Evolutionary conservation across 2,113 vertebrate genomes (phyloP), one percentile per base, ranked within the genome.

Genomic region (Cryptomyrus ogoouensis): DNA sequence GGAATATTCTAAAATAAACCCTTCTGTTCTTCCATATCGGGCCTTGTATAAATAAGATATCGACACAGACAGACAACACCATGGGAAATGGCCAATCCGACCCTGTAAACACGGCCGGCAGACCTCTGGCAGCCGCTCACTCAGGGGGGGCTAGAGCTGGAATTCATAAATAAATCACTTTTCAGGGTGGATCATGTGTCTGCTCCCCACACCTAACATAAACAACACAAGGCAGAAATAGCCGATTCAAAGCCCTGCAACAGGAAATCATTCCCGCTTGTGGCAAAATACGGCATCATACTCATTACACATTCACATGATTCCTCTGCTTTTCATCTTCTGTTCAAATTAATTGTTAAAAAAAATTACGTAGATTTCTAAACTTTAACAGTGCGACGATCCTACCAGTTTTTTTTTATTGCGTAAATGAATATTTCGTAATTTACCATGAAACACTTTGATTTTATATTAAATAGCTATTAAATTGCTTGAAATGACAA

Each of bases 111-210:
- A 96, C 94, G 94, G 94, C 93, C 95, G 95, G 92, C 95, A 95
- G 70, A 96, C 94, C 96, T 95, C 95, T 96, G 96, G 96, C 96
- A 96, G 93, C 93, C 94, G 90, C 90, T 92, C 92, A 93, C 94
- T 92, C 92, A 94, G 94, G 92, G 94, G 93, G 93, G 93, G 93
- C 92, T 92, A 93, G 93, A 92, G 83, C 91, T 94, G 95, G 95
- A 96, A 96, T 96, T 96, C 95, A 95, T 95, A 95, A 96, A 96
- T 96, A 96, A 96, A 96, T 96, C 95, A 95, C 94, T 95, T 96
- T 96, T 95, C 94, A 93, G 93, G 94, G 94, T 95, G 95, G 95
- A 95, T 95, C 95, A 94, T 95, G 93, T 95, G 95, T 95, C 96
- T 93, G 58, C 74, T 91, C 91, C 92, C 88, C 56, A 92, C 92